Conservation (phyloP, 2,888 invertebrate species). For the Parapristionchus giblindavisi region DNA sequence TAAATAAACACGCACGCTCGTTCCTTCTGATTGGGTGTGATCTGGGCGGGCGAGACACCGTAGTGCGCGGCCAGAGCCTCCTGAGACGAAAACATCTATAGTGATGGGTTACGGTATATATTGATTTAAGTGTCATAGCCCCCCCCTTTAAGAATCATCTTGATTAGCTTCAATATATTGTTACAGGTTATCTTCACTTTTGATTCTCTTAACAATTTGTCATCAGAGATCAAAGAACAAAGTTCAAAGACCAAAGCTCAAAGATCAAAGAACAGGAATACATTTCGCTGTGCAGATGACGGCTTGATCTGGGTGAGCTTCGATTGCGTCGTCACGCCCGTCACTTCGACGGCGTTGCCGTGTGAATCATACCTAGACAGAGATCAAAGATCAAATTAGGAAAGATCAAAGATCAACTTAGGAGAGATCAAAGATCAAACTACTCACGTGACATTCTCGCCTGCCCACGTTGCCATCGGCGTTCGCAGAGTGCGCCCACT, state of each 20-base stretch:
- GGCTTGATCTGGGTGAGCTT: conserved; percentile 17
- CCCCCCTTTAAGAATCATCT: no score
- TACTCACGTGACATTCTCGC: conserved; percentile 17
- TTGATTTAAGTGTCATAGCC: no score
- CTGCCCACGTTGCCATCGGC: conserved; percentile 17
- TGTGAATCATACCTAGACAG: conserved; percentile 14
- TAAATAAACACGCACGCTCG: conserved; percentile 8
- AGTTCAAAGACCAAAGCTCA: no score
- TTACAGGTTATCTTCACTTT: no score
- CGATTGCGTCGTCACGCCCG: conserved; percentile 24
- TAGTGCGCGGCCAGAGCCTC: conserved; percentile 7
- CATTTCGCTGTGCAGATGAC: no score
- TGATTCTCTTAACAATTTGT: no score
- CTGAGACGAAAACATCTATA: background rate
- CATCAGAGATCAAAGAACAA: no score
- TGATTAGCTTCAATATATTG: no score
- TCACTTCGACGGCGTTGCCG: background rate
- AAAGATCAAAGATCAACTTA: background rate
- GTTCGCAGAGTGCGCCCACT: conserved; percentile 19
- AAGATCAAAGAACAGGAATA: no score
- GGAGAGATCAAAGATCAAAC: background rate
- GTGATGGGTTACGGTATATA: no score
- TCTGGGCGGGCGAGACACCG: background rate
- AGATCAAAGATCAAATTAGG: background rate
- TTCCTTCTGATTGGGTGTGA: background rate